Conservation (phyloP, 2,888 invertebrate genomes). For the Beris morrisii region DNA sequence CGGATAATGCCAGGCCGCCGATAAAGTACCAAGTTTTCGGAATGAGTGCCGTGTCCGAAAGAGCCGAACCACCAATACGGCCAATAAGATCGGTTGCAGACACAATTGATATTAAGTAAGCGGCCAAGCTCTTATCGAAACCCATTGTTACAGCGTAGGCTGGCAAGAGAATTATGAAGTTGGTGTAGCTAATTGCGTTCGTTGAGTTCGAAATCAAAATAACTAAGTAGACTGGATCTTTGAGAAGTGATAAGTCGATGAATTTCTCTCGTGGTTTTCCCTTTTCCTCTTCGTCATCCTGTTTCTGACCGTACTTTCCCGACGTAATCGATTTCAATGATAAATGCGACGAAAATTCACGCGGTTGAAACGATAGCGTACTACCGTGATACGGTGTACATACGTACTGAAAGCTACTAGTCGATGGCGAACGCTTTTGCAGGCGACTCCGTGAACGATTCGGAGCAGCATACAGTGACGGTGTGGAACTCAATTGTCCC, state of each 20-base stretch:
- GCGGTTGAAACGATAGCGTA: conserved; percentile 75
- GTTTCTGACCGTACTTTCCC: conserved; percentile 34
- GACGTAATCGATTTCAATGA: conserved; percentile 70
- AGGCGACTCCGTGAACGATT: conserved; percentile 60
- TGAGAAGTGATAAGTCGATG: conserved; percentile 72
- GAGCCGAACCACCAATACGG: conserved; percentile 80
- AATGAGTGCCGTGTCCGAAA: conserved; percentile 75
- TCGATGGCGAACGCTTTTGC: conserved; percentile 72
- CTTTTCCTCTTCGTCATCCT: conserved; percentile 52
- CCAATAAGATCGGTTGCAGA: conserved; percentile 80
- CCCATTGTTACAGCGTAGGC: conserved; percentile 72
- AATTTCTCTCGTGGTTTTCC: conserved; percentile 61
- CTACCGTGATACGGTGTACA: conserved; percentile 86
- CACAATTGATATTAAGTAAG: conserved; percentile 76
- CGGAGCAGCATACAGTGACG: conserved; percentile 69
- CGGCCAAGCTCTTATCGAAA: conserved; percentile 71
- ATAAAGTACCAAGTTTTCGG: conserved; percentile 84
- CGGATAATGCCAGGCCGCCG: conserved; percentile 75
- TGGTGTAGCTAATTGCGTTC: conserved; percentile 83
- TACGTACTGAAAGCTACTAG: conserved; percentile 81
- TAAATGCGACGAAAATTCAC: conserved; percentile 76
- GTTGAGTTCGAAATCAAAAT: conserved; percentile 84
- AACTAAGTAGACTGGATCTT: conserved; percentile 78
- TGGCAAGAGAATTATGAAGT: conserved; percentile 80
- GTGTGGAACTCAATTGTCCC: conserved; percentile 66